Percentiles rank a stretch among this genome's conserved stretches.
phyloP scores from a whole-genome alignment of 2,888 invertebrate genomes.

The Tetrapedia diversipes region DNA sequence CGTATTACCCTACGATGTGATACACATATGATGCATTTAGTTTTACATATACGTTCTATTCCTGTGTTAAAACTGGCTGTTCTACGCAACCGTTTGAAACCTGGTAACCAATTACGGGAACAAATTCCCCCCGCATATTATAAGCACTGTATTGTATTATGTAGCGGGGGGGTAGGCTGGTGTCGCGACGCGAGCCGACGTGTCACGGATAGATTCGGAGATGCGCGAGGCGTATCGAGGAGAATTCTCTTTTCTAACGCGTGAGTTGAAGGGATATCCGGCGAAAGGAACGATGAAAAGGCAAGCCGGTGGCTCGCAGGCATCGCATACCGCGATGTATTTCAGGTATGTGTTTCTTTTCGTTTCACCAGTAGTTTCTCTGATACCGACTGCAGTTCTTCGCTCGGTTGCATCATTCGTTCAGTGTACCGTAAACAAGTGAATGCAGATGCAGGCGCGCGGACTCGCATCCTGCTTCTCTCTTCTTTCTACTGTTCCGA shows the following conservation, averaged over 20 bases:
- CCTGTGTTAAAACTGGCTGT: too few species aligned
- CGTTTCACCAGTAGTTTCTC: slow-evolving; percentile 46
- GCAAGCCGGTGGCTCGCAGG: slow-evolving; percentile 12
- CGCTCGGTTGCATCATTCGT: slow-evolving; percentile 58
- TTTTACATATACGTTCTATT: too few species aligned
- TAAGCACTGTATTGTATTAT: too few species aligned
- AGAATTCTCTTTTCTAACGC: slow-evolving; percentile 26
- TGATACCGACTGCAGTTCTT: slow-evolving; percentile 43
- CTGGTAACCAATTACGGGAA: too few species aligned
- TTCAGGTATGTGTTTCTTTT: slow-evolving; percentile 45
- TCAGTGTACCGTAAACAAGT: slow-evolving; percentile 67
- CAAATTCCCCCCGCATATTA: too few species aligned
- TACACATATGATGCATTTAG: too few species aligned
- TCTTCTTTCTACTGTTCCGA: slow-evolving; percentile 40
- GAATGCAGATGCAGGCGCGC: slow-evolving; percentile 52
- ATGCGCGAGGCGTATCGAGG: not conserved
- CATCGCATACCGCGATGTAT: not conserved
- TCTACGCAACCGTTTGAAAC: too few species aligned
- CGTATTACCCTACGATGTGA: too few species aligned
- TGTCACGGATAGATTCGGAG: not conserved
- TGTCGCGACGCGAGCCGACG: too few species aligned
- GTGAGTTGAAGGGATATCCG: slow-evolving; percentile 30
- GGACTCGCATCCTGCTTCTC: slow-evolving; percentile 44
- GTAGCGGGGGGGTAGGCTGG: too few species aligned
- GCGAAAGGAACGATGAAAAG: slow-evolving; percentile 28